Evolutionary conservation across 2,888 invertebrate genomes (phyloP), one percentile per base, ranked within the genome.

Genomic region (Tridacna gigas): DNA sequence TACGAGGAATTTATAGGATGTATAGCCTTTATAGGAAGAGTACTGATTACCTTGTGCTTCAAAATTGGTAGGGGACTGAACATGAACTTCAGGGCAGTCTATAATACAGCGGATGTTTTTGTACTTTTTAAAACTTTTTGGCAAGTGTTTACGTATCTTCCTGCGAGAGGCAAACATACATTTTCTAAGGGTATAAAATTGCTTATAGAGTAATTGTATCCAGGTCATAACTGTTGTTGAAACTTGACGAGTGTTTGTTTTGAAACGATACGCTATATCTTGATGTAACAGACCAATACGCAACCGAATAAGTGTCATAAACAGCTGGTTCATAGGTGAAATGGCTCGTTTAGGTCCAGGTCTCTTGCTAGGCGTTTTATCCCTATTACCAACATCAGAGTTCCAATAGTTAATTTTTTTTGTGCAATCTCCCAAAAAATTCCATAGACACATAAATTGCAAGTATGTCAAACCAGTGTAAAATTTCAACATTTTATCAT

Each of bases 261-360:
- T 18, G 18, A 45, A 69, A 12, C 71, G 15, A 28, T 69, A 69
- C 11, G 71, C 71, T n/a, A 69, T 25, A 28, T 69, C 71, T 26
- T 69, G 71, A 45, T 69, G 71, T n/a, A 69, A 26, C 13, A 69
- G 26, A 45, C 71, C 71, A n/a, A 69, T 25, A 69, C 71, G 71
- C n/a, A 69, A 45, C 11, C 71, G 71, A 11, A 69, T 69, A 9
- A 69, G n/a, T 11, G 71, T 69, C 71, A 69, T 69, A 15, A 26
- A 26, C 26, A 69, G 45, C 26, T 69, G 71, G 71, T 28, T 69
- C 13, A 26, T 15, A 13, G 71, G 71, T 15, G 71, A 69, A 26
- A 69, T 69, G 28, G 71, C 13, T 15, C 71, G 20, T 69, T 69
- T 69, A 15, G 37, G 71, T 12, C 28, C 71, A 15, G 13, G 71